Evolutionary conservation across 2,797 vertebrate species (phyloP), one percentile per base, ranked within the genome.

Genomic region (Morus bassanus): DNA sequence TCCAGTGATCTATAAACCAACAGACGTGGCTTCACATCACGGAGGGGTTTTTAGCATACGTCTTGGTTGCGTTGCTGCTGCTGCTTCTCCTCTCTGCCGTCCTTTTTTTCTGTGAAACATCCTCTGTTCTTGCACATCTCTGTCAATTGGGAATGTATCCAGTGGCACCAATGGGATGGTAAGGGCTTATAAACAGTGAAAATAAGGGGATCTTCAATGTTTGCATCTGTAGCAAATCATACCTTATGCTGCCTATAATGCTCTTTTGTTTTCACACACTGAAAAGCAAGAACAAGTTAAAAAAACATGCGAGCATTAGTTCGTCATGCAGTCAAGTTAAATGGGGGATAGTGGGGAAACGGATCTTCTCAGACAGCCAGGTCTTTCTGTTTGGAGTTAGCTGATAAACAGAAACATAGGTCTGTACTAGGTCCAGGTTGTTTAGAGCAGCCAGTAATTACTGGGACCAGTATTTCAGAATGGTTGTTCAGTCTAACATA

Each of bases 31-130:
- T 89, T 51, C 6, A 10, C 30, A 8, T 7, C 16, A 2, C 3
- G 8, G 24, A 21, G 23, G 27, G 18, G 10, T 4, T 2, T 72
- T 30, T 23, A 50, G 37, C 6, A 2, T 3, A 6, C 0, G 0
- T 8, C 43, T 48, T 48, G 80, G 45, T 59, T 35, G 45, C 12
- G 0, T 12, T 45, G 35, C 8, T 59, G 18, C 50, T 68, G 43
- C 37, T 48, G 14, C 54, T 86, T n/a, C 53, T 61, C 53, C 31
- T 77, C 48, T 43, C 50, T 13, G n/a, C 1, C 0, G 0, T 30
- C 28, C 31, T 22, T 23, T 50, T 45, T 16, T 31, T 7, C 43
- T 39, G 2, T 13, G 18, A 7, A 27, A 2, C 0, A 0, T 23
- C 63, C 64, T 31, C 21, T 77, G 56, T 41, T 77, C 68, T 31